These are phyloP conservation scores for Rhynchotus rufescens DNA, from an alignment of 2,797 vertebrate genomes.

Conservation along the genomic window DNA sequence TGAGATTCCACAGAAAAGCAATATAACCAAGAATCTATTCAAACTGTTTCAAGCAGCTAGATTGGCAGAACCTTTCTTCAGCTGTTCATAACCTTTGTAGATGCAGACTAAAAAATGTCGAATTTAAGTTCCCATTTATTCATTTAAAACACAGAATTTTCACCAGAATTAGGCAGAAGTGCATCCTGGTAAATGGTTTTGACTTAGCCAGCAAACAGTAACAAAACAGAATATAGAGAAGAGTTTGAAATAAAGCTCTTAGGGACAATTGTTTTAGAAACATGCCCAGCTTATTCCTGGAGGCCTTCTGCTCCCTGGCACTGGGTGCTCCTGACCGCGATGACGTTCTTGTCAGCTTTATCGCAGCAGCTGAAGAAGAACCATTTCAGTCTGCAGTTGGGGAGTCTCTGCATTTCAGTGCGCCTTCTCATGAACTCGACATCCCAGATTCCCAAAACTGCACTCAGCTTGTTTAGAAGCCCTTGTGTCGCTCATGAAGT, in stretches of 20 bases:
- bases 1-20: background rate
- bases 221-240: background rate
- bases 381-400: background rate
- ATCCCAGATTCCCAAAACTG: background rate
- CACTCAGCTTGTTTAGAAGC: too few species aligned
- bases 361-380: background rate
- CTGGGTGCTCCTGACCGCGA: background rate
- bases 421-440: background rate
- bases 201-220: background rate
- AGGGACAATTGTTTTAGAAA: slow-evolving; percentile 39
- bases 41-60: background rate
- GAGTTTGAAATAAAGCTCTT: background rate
- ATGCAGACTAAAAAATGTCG: fast-evolving
- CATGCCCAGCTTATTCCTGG: background rate
- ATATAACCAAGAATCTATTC: slow-evolving; percentile 1
- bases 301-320: background rate
- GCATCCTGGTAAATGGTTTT: background rate
- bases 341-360: background rate
- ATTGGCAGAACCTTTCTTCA: background rate
- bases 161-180: background rate
- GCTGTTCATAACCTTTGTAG: background rate
- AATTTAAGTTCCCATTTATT: background rate
- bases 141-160: slow-evolving; percentile 5
- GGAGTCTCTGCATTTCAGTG: background rate
- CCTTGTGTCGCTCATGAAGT: background rate